A percentile compares a stretch with the other conserved stretches of the same genome.
Conservation (phyloP, 1,140 invertebrate genomes). For the Cydia splendana region DNA sequence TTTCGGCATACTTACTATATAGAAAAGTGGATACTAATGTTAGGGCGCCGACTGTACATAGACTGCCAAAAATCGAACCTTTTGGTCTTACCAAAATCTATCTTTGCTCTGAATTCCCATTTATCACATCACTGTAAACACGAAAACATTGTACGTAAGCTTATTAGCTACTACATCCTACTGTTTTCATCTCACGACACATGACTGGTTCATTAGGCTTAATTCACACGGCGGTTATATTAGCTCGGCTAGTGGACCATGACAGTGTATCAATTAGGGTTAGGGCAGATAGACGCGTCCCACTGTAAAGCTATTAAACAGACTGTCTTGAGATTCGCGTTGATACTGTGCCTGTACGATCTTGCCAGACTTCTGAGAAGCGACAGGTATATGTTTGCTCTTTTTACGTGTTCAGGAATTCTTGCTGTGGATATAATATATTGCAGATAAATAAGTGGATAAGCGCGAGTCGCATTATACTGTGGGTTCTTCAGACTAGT, state of each 20-base stretch:
- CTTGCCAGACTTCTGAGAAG: background rate
- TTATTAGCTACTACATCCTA: background rate
- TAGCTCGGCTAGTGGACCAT: background rate
- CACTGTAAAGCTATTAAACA: slow-evolving; percentile 8
- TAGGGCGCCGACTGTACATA: no score
- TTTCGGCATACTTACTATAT: no score
- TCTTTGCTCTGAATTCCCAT: background rate
- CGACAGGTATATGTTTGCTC: background rate
- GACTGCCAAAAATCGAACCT: no score
- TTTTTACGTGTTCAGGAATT: background rate
- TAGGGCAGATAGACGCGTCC: background rate
- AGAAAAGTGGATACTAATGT: no score
- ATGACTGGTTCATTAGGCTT: slow-evolving; percentile 6
- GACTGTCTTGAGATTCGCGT: background rate
- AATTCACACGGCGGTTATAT: background rate
- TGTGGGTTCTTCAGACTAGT: background rate
- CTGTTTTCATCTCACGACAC: slow-evolving; percentile 1
- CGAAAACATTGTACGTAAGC: background rate
- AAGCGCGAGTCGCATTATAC: background rate
- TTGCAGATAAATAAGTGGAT: background rate
- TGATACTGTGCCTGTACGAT: background rate
- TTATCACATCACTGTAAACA: background rate
- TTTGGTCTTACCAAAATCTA: background rate
- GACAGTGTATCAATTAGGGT: slow-evolving; percentile 9
- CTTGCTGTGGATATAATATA: background rate